Conservation (phyloP, 37 sponge, comb jelly and placozoan genomes). For the Eunapius fragilis region DNA sequence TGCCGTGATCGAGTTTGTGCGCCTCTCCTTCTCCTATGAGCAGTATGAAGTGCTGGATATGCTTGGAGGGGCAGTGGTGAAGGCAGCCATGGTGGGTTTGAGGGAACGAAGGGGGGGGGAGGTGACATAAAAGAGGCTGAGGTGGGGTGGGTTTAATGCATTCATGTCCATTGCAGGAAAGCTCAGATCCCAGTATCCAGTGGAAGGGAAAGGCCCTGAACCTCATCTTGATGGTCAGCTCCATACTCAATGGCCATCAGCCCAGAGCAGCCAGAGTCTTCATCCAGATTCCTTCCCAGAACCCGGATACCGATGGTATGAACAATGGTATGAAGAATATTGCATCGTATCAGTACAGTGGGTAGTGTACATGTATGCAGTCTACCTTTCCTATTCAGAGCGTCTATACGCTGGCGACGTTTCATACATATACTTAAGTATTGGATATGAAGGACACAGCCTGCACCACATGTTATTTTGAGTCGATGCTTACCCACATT, state of each 20-base stretch:
- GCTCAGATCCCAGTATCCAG: not conserved
- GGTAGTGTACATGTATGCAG: not conserved
- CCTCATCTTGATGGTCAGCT: not conserved
- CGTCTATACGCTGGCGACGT: no score
- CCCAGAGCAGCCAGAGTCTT: not conserved
- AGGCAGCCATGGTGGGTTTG: conserved; percentile 2
- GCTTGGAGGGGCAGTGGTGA: conserved; percentile 36
- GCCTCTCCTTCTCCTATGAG: conserved; percentile 54
- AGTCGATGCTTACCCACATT: no score
- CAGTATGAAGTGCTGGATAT: conserved; percentile 71
- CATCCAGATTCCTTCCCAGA: not conserved
- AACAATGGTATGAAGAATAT: no score
- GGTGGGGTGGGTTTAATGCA: not conserved
- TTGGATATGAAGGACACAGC: no score
- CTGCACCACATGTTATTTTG: no score
- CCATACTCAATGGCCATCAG: not conserved
- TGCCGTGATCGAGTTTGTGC: conserved; percentile 57
- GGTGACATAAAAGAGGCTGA: not conserved
- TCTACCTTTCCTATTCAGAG: not conserved
- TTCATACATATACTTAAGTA: no score
- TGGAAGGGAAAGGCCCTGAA: conserved; percentile 4
- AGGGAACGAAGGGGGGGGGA: not conserved
- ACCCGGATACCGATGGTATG: conserved; percentile 12
- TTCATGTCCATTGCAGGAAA: not conserved
- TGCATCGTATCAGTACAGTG: not conserved